Percentiles rank a stretch among this genome's conserved stretches.
These are phyloP conservation scores for Eleginops maclovinus DNA, from an alignment of 2,113 vertebrate species.

Conservation along the genomic window DNA sequence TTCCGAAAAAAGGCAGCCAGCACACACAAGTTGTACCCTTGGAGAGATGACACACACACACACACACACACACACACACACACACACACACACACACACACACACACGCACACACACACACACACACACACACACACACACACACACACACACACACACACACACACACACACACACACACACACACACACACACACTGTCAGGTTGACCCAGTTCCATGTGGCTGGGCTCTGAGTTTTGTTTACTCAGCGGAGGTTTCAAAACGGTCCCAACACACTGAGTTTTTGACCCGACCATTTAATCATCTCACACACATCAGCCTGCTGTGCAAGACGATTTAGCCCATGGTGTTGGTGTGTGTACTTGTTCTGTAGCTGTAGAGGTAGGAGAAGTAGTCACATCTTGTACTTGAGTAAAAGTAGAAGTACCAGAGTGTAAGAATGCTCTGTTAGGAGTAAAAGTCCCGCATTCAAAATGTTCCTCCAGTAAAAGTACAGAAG, in stretches of 20 bases:
- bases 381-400: no score
- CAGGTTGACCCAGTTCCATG: constrained; percentile 56
- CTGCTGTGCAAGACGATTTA: constrained; percentile 39
- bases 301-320: constrained; percentile 40
- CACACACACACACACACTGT: constrained; percentile 24
- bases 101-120: constrained; percentile 2
- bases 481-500: no score
- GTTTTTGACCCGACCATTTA: constrained; percentile 40
- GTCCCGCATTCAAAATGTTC: no score
- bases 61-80: constrained; percentile 2
- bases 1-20: constrained; percentile 28
- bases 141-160: constrained; percentile 29
- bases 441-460: no score
- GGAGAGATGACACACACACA: constrained; percentile 22
- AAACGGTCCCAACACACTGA: constrained; percentile 31
- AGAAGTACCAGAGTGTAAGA: no score
- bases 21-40: constrained; percentile 19
- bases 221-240: constrained; percentile 36
- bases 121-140: constrained; percentile 1
- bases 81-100: constrained; percentile 15
- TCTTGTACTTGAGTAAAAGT: no score
- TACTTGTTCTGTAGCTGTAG: not conserved
- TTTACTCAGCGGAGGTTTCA: constrained; percentile 45
- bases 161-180: constrained; percentile 2
- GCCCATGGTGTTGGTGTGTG: constrained; percentile 15